Evolutionary conservation across 1,140 invertebrate species (phyloP).

Genomic region (Drosophila kikkawai): DNA sequence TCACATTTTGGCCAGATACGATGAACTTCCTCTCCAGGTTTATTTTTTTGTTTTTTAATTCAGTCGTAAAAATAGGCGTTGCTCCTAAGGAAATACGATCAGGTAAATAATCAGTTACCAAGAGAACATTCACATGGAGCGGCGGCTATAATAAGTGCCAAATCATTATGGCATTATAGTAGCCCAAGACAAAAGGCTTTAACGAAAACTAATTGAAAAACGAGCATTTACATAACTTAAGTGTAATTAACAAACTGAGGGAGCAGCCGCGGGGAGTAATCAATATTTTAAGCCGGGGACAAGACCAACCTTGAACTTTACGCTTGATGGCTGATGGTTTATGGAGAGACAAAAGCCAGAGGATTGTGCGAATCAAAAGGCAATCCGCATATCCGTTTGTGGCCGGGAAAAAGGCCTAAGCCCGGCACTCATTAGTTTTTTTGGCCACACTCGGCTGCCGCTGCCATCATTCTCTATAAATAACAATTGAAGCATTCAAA

Average conservation of each 20-base stretch:
- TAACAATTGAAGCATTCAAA: constrained; percentile 80
- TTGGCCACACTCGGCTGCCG: constrained; percentile 60
- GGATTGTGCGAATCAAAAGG: constrained; percentile 64
- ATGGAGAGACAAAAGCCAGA: constrained; percentile 25
- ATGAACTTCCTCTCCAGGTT: constrained; percentile 14
- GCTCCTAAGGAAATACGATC: constrained; percentile 4
- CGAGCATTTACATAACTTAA: constrained; percentile 78
- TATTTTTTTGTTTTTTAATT: not conserved
- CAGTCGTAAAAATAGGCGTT: constrained; percentile 24
- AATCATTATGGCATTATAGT: constrained; percentile 59
- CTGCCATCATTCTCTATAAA: constrained; percentile 81
- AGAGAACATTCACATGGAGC: constrained; percentile 21
- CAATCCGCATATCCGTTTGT: constrained; percentile 45
- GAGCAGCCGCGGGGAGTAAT: constrained; percentile 58
- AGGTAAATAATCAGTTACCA: constrained; percentile 23
- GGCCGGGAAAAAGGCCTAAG: constrained; percentile 54
- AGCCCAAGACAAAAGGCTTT: constrained; percentile 46
- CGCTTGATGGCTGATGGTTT: constrained; percentile 16
- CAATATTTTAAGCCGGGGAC: constrained; percentile 65
- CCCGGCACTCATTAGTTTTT: constrained; percentile 62
- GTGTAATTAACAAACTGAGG: constrained; percentile 60
- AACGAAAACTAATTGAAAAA: constrained; percentile 75
- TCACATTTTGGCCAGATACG: constrained; percentile 13
- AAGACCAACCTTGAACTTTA: constrained; percentile 69
- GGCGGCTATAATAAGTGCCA: constrained; percentile 33